Base-by-base conservation (phyloP, 2,888 invertebrate species). In the Patella ulyssiponensis region DNA sequence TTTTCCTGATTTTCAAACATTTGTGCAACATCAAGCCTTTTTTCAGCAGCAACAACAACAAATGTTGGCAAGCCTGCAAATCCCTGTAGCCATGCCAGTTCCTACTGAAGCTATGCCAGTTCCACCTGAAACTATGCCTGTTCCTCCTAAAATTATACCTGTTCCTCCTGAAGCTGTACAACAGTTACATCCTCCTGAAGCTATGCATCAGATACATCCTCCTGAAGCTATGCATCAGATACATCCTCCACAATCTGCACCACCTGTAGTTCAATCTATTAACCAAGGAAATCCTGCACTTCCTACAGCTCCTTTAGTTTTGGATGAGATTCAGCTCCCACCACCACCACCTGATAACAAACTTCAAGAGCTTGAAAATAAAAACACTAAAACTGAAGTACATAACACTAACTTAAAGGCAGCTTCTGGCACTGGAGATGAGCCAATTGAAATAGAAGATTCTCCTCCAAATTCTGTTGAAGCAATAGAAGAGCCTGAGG, bases 231-330 rank as follows among this genome's bases (percentile, higher is more conserved):
- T 70, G 70, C 51, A 69, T 58, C 52, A 73, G 53, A 72, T 73
- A 53, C 9, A 69, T 33, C 77, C 75, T 14, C 77, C 77, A 72
- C 74, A 69, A 56, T 78, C 74, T 73, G 54, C 69, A 71, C 72
- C 69, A 78, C 74, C 71, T 54, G 74, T 69, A 17, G 72, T 51
- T n/a, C 71, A 69, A 53, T 73, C 71, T 52, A 71, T 58, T 15
- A 23, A 52, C 15, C 78, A 71, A 4, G 33, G 3, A 69, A 64
- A 51, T 44, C 75, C 69, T 33, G 14, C n/a, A 71, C 44, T 7
- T 15, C 3, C 23, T n/a, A 15, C 71, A 64, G 71, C 73, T 20
- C 71, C 53, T 51, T 71, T 71, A 7, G 53, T 71, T 15, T 20
- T 51, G 20, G 33, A 72, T 17, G 69, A 75, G 27, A 71, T 70